Base-by-base conservation (phyloP, 2,888 invertebrate species). In the Odontothrips loti region DNA sequence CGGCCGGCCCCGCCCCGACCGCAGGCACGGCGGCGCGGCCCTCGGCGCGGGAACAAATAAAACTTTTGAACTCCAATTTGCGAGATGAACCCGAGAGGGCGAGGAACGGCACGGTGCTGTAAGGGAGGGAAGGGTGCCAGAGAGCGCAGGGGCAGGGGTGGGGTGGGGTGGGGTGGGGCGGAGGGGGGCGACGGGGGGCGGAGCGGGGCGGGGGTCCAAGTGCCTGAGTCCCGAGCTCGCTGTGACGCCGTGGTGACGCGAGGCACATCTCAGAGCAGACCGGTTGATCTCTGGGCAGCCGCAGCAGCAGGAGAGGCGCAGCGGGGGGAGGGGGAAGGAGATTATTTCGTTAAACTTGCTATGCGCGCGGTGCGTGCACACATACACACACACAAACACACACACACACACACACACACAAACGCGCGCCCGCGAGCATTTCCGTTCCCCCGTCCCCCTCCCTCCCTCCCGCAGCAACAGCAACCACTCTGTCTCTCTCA, bases 21-120 rank as follows among this genome's bases (percentile, higher is more conserved):
- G 6, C 34, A 43, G 34, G 3, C 34, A 43, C 34, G 34, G 34
- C 34, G 34, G 34, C 34, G 58, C 58, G 58, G n/a, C 58, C 17
- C 17, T 58, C 58, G 17, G 58, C 15, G 58, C 15, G 58, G 58
- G 17, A 58, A 58, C 58, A 58, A 58, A 58, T 58, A 58, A 58
- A 58, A 58, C 58, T 58, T 43, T 58, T 58, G 58, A 58, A 58
- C 58, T 58, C 58, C 58, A 58, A 17, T 58, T 58, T 58, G 58
- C 58, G 58, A 58, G 58, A 58, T 58, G 17, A 58, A 58, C 58
- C 58, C 58, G 20, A 17, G 11, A 17, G 58, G 20, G 20, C 58
- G 11, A 17, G 58, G 20, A 12, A 17, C 51, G 51, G 51, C 51
- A 6, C 4, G 51, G 51, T 2, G 17, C 15, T 51, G 2, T 12